Percentiles rank a stretch among this genome's conserved stretches.
These are phyloP conservation scores for Halichoeres trimaculatus DNA, from an alignment of 2,113 vertebrate species.

Conservation along the genomic window DNA sequence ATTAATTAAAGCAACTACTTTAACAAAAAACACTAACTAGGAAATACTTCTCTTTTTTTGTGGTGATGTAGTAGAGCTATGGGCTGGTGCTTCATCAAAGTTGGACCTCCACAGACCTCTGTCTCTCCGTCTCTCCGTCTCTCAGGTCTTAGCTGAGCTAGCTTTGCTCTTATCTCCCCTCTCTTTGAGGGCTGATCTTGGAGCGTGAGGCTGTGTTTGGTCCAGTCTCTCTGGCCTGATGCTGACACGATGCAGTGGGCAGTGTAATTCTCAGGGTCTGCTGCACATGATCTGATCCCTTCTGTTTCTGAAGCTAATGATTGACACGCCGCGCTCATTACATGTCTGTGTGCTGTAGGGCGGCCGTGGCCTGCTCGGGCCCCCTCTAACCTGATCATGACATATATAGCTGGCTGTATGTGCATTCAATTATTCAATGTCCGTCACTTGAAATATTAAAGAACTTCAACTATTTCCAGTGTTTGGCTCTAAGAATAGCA, in stretches of 20 bases:
- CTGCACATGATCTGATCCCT: background rate
- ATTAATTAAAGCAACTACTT: too few relatives aligned
- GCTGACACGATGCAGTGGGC: background rate
- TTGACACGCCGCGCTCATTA: background rate
- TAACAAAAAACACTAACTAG: too few relatives aligned
- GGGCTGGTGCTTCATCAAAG: background rate
- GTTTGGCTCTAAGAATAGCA: conserved; percentile 18
- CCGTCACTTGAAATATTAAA: conserved; percentile 38
- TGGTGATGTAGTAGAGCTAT: background rate
- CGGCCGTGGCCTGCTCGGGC: background rate
- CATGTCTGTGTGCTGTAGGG: background rate
- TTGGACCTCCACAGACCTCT: background rate
- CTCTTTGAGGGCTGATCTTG: background rate
- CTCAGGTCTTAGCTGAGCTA: background rate
- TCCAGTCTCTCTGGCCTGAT: background rate
- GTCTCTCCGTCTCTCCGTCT: background rate
- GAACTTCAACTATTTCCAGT: conserved; percentile 4
- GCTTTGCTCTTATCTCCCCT: background rate
- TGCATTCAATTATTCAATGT: conserved; percentile 36
- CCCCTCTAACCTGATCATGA: background rate
- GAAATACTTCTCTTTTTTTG: too few relatives aligned
- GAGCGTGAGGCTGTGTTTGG: background rate
- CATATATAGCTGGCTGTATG: conserved; percentile 11
- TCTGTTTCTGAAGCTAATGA: background rate
- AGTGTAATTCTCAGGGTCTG: background rate